Conservation (phyloP, 1,140 invertebrate species). For the Fragariocoptes setiger region DNA sequence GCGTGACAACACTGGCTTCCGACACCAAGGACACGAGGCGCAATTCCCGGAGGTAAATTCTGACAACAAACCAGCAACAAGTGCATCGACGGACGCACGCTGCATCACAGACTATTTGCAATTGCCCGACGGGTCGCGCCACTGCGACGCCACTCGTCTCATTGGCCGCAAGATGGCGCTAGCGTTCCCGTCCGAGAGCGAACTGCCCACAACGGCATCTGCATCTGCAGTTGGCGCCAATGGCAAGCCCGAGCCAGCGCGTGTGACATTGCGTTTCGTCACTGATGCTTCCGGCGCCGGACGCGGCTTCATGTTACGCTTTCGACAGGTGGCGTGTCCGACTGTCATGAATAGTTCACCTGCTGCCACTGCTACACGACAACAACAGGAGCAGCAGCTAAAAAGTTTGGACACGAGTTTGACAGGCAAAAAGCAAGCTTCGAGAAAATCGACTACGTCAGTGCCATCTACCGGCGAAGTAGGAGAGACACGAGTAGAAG, state of each 20-base stretch:
- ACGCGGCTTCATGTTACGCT: conserved; percentile 10
- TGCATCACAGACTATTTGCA: not conserved
- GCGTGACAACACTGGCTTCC: conserved; percentile 7
- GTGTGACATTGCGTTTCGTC: conserved; percentile 7
- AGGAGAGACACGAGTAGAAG: not conserved
- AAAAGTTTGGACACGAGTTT: too few relatives aligned
- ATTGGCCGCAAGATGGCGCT: not conserved
- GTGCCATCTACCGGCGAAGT: too few relatives aligned
- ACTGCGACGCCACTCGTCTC: not conserved
- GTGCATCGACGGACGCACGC: not conserved
- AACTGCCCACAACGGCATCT: too few relatives aligned
- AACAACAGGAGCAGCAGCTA: not conserved
- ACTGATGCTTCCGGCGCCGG: conserved; percentile 5
- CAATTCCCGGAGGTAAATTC: too few relatives aligned
- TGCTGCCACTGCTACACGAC: not conserved
- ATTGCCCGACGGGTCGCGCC: not conserved
- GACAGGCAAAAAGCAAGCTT: not conserved
- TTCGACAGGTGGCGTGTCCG: conserved; percentile 4
- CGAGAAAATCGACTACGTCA: not conserved
- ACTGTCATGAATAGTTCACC: not conserved
- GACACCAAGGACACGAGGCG: conserved; percentile 8
- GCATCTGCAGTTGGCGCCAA: not conserved
- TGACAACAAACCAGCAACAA: not conserved
- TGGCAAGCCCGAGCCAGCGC: not conserved
- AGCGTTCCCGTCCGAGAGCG: not conserved